Percentiles rank a stretch among this genome's conserved stretches.
Conservation (phyloP, 2,888 invertebrate species). For the Sphecodes monilicornis region DNA sequence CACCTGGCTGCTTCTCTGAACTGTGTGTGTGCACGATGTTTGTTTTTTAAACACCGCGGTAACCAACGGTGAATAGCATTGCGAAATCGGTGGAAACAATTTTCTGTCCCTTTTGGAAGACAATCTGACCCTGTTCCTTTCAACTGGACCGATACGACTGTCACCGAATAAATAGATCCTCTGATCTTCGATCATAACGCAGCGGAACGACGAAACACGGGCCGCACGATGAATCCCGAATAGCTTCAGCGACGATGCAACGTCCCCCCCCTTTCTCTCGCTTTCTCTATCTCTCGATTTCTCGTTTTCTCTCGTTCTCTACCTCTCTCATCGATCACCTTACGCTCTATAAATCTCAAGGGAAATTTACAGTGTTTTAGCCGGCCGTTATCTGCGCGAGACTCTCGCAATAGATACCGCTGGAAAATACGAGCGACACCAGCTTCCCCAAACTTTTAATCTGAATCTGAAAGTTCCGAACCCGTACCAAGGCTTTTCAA, state of each 20-base stretch:
- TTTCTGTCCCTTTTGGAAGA: neutral
- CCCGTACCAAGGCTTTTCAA: neutral
- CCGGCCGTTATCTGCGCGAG: slow-evolving; percentile 12
- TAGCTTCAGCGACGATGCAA: neutral
- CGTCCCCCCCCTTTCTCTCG: neutral
- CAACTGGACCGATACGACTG: slow-evolving; percentile 1
- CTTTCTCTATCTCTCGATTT: neutral
- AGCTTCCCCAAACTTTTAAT: slow-evolving; percentile 7
- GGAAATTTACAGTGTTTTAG: slow-evolving; percentile 10
- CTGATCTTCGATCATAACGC: slow-evolving; percentile 6
- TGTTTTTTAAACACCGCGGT: neutral
- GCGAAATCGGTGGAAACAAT: neutral
- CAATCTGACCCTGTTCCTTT: slow-evolving; percentile 17
- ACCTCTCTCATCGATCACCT: neutral
- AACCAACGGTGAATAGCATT: neutral
- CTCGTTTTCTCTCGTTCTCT: neutral
- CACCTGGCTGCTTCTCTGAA: neutral
- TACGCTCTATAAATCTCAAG: neutral
- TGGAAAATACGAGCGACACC: slow-evolving; percentile 2
- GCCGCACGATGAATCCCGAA: slow-evolving; percentile 17
- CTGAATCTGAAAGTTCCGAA: neutral
- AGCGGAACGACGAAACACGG: slow-evolving; percentile 2
- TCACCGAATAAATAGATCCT: slow-evolving; percentile 18
- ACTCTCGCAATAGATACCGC: neutral
- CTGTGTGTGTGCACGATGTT: neutral